Percentiles rank a stretch among this genome's conserved stretches.
Conservation (phyloP, 2,888 invertebrate species). For the Tubulanus polymorphus region DNA sequence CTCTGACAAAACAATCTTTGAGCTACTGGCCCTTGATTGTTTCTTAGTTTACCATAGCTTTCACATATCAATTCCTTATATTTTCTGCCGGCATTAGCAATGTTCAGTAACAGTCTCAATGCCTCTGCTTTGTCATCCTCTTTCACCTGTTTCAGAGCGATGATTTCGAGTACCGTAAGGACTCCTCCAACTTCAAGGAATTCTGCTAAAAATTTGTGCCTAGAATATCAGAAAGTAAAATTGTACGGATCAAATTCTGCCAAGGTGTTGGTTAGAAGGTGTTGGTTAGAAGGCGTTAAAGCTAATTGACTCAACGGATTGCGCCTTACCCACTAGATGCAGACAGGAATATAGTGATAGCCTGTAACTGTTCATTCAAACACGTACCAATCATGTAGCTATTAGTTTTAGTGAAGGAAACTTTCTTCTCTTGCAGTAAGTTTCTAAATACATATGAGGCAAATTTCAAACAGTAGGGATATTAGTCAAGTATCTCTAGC, state of each 20-base stretch:
- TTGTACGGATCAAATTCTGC: neutral
- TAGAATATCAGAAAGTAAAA: slow-evolving; percentile 23
- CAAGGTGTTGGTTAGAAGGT: too few relatives aligned
- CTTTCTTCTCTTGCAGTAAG: too few relatives aligned
- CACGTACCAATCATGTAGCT: slow-evolving; percentile 50
- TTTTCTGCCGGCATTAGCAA: slow-evolving; percentile 50
- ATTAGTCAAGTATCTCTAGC: too few relatives aligned
- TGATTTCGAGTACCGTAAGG: slow-evolving; percentile 50
- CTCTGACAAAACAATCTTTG: too few relatives aligned
- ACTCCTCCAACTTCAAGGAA: slow-evolving; percentile 53
- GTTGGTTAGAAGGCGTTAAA: too few relatives aligned
- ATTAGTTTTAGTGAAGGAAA: neutral
- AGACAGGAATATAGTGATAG: slow-evolving; percentile 49
- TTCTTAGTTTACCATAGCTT: slow-evolving; percentile 52
- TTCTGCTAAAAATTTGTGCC: slow-evolving; percentile 52
- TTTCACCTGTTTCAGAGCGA: slow-evolving; percentile 50
- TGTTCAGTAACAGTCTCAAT: slow-evolving; percentile 39
- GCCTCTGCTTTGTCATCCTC: slow-evolving; percentile 50
- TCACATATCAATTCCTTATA: slow-evolving; percentile 54
- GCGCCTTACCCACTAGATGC: slow-evolving; percentile 51
- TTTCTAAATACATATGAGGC: too few relatives aligned
- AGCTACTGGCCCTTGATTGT: too few relatives aligned
- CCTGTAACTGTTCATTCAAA: slow-evolving; percentile 48
- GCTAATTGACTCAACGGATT: neutral
- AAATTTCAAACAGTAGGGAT: too few relatives aligned